phyloP scores from a whole-genome alignment of 2,888 invertebrate species.

The Gasteruption jaculator region DNA sequence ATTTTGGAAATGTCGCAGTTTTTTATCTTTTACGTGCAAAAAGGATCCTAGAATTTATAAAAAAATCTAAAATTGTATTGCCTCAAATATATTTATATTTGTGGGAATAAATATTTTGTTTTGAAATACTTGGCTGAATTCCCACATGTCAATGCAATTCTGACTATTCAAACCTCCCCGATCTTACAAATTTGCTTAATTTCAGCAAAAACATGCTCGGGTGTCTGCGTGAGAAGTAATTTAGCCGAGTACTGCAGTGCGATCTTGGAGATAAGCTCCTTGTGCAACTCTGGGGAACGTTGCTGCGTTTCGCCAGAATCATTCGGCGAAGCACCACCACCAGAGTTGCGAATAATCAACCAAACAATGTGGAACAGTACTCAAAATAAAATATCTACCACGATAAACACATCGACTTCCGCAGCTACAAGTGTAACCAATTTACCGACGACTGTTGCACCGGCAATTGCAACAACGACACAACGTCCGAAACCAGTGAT shows the following conservation, averaged over 20 bases:
- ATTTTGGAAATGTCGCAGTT: no score
- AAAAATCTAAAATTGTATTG: no score
- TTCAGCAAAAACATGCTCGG: slow-evolving; percentile 64
- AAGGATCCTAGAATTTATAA: no score
- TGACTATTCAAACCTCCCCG: no score
- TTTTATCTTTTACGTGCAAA: no score
- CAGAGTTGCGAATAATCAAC: slow-evolving; percentile 70
- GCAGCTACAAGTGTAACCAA: slow-evolving; percentile 20
- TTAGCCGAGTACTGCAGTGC: slow-evolving; percentile 85
- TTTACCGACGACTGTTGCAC: slow-evolving; percentile 17
- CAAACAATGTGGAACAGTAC: slow-evolving; percentile 47
- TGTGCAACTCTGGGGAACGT: slow-evolving; percentile 71
- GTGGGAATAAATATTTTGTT: not conserved
- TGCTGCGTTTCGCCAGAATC: slow-evolving; percentile 79
- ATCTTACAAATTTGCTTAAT: slow-evolving; percentile 18
- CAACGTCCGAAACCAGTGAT: slow-evolving; percentile 43
- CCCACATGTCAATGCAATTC: no score
- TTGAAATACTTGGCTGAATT: not conserved
- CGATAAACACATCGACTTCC: slow-evolving; percentile 19
- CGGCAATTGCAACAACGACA: slow-evolving; percentile 39
- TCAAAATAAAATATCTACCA: slow-evolving; percentile 29
- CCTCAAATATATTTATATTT: no score
- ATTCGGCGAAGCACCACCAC: slow-evolving; percentile 67
- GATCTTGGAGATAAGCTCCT: slow-evolving; percentile 66
- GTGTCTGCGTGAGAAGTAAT: slow-evolving; percentile 77